Conservation (phyloP, 2,888 invertebrate genomes). For the Halictus ligatus region DNA sequence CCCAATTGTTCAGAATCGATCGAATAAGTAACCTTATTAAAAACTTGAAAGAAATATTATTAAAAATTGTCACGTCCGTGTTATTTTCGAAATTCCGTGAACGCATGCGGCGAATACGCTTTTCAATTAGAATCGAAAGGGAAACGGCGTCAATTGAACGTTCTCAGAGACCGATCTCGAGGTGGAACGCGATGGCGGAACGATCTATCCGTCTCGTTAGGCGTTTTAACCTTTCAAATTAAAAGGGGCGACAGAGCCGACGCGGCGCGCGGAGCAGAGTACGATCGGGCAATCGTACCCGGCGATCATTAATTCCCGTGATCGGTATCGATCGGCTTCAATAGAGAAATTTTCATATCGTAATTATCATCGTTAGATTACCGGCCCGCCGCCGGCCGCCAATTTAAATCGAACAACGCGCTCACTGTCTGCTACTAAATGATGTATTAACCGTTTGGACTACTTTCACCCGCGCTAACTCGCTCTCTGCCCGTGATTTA, state of each 20-base stretch:
- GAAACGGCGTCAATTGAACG: background rate
- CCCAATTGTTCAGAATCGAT: background rate
- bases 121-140: slow-evolving; percentile 13
- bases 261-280: background rate
- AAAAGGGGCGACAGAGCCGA: slow-evolving; percentile 34
- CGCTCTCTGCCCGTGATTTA: slow-evolving; percentile 43
- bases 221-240: slow-evolving; percentile 41
- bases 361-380: slow-evolving; percentile 55
- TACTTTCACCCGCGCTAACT: slow-evolving; percentile 49
- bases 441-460: slow-evolving; percentile 51
- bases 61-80: too few relatives aligned
- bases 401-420: slow-evolving; percentile 53
- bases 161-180: background rate
- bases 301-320: slow-evolving; percentile 40
- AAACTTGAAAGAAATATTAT: too few relatives aligned
- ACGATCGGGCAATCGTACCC: slow-evolving; percentile 13
- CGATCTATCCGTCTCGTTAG: slow-evolving; percentile 34
- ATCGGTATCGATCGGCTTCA: slow-evolving; percentile 43
- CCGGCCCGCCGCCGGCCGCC: slow-evolving; percentile 9
- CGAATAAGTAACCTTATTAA: background rate
- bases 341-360: slow-evolving; percentile 60
- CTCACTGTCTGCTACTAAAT: slow-evolving; percentile 42
- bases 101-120: background rate
- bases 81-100: too few relatives aligned
- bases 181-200: background rate